phyloP scores from a whole-genome alignment of 1,140 invertebrate species.

The Aphaenogaster rudis region DNA sequence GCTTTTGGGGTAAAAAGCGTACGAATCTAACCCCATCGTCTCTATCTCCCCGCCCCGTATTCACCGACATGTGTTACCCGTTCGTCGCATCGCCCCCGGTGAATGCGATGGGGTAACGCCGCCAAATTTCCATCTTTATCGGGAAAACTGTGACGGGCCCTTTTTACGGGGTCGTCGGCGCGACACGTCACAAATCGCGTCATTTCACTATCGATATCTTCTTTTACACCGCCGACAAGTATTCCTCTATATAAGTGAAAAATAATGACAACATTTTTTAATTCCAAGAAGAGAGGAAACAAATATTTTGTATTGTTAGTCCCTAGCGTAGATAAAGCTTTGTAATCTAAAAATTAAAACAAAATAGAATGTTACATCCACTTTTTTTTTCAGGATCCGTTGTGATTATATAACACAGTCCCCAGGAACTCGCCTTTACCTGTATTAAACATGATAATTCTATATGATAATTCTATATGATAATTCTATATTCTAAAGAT shows the following conservation, averaged over 20 bases:
- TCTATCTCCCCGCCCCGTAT: conserved; percentile 33
- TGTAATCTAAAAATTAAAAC: conserved; percentile 7
- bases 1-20: conserved; percentile 81
- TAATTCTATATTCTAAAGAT: too few species aligned
- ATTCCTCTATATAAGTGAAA: background rate
- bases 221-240: background rate
- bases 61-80: conserved; percentile 83
- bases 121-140: conserved; percentile 85
- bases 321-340: background rate
- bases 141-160: conserved; percentile 68
- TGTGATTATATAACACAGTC: too few species aligned
- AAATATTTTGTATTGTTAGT: background rate
- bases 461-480: too few species aligned
- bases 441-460: too few species aligned
- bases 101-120: conserved; percentile 70
- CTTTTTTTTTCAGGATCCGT: too few species aligned
- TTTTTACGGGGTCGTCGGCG: conserved; percentile 6
- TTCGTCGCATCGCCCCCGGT: conserved; percentile 66
- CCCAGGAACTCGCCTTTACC: too few species aligned
- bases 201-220: background rate
- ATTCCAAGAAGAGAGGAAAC: background rate
- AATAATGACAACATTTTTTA: background rate
- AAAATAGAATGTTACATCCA: background rate
- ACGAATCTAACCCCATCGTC: conserved; percentile 81
- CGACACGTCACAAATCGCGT: background rate